These are phyloP conservation scores for Xyrichtys novacula DNA, from an alignment of 2,797 vertebrate species.

Conservation along the genomic window DNA sequence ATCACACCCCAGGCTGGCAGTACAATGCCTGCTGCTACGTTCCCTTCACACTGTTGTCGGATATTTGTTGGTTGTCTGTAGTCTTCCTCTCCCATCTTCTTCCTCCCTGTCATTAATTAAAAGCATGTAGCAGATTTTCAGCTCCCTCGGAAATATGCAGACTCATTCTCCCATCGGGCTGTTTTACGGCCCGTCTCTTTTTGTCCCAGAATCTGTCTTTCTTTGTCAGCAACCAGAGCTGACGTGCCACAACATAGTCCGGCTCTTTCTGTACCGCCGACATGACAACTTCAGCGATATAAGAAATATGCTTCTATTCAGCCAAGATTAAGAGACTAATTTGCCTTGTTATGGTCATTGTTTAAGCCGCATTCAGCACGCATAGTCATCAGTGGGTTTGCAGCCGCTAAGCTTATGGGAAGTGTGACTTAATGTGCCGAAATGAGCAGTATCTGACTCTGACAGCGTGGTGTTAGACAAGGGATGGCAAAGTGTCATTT, in stretches of 20 bases:
- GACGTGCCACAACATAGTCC: constrained; percentile 34
- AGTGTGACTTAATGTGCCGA: constrained; percentile 48
- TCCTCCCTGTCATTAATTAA: constrained; percentile 74
- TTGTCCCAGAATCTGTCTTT: constrained; percentile 42
- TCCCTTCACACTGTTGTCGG: constrained; percentile 64
- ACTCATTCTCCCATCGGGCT: constrained; percentile 60
- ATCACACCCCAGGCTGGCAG: constrained; percentile 75
- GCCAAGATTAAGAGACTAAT: constrained; percentile 30
- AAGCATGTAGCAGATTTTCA: constrained; percentile 54
- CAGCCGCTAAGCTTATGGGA: constrained; percentile 46
- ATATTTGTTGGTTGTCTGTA: constrained; percentile 78
- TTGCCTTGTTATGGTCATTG: constrained; percentile 31
- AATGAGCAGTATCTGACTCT: constrained; percentile 58
- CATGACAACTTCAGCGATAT: constrained; percentile 27
- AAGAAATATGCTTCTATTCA: constrained; percentile 41
- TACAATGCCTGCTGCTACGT: constrained; percentile 51
- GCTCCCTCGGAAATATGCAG: constrained; percentile 49
- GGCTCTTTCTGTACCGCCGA: constrained; percentile 35
- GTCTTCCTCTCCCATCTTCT: constrained; percentile 48
- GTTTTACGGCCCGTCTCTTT: constrained; percentile 41
- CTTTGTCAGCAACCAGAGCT: constrained; percentile 32
- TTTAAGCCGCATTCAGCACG: constrained; percentile 50
- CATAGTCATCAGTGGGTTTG: constrained; percentile 51
- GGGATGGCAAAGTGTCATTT: constrained; percentile 47
- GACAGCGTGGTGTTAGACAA: constrained; percentile 49